Conservation (phyloP, 1,140 invertebrate genomes). For the Uloborus diversus region DNA sequence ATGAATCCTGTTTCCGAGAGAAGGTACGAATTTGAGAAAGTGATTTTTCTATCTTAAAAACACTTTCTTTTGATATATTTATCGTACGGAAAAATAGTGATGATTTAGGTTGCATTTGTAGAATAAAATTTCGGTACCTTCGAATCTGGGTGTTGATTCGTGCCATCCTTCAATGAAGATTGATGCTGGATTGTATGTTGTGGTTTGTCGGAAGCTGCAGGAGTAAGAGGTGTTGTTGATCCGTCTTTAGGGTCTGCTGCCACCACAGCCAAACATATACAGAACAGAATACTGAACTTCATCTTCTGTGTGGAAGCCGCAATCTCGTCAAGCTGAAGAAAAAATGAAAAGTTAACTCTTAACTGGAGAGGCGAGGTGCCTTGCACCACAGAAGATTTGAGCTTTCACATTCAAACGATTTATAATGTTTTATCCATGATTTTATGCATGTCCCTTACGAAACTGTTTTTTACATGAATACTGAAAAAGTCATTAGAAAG, state of each 20-base stretch:
- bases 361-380: background rate
- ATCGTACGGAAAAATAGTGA: no score
- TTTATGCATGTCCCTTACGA: background rate
- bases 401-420: no score
- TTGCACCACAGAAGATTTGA: no score
- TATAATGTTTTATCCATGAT: no score
- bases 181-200: constrained; percentile 26
- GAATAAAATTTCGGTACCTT: no score
- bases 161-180: constrained; percentile 13
- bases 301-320: background rate
- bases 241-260: background rate
- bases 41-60: no score
- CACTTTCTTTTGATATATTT: no score
- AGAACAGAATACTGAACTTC: constrained; percentile 17
- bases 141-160: background rate
- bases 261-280: background rate
- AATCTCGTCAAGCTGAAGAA: background rate
- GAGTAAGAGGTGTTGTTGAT: background rate
- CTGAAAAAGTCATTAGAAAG: background rate
- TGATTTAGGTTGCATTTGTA: no score
- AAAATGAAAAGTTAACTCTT: background rate
- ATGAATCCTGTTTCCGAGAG: no score
- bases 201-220: constrained; percentile 6
- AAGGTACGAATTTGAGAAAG: no score
- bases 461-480: background rate